Evolutionary conservation across 2,113 vertebrate genomes (phyloP).

Genomic region (Lanius ludovicianus): DNA sequence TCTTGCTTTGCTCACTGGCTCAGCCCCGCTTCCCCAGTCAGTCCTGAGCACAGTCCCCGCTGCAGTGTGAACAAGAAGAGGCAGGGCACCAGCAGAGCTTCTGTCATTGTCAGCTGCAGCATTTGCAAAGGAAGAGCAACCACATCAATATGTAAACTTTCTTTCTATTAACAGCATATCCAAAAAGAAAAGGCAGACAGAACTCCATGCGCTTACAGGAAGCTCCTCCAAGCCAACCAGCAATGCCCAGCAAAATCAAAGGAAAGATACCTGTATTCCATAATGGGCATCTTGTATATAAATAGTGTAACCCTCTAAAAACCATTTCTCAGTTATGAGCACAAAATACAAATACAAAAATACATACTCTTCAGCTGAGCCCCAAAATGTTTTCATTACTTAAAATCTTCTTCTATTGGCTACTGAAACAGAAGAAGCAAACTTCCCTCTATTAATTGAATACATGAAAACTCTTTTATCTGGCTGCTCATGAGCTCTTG

Average conservation of each 20-base stretch:
- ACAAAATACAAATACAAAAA: background rate
- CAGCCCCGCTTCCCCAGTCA: background rate
- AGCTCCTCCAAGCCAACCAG: background rate
- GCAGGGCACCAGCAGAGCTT: background rate
- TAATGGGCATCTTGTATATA: background rate
- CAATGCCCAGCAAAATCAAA: background rate
- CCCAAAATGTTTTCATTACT: background rate
- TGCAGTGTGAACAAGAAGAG: background rate
- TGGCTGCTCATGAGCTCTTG: background rate
- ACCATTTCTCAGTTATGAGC: background rate
- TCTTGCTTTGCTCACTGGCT: background rate
- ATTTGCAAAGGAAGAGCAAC: background rate
- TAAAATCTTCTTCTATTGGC: background rate
- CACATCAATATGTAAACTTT: accelerated
- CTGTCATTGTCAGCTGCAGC: background rate
- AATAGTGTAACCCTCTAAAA: background rate
- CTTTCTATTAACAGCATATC: background rate
- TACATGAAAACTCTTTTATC: background rate
- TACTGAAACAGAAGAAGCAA: background rate
- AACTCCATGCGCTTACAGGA: background rate
- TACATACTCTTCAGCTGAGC: background rate
- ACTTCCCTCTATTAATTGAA: background rate
- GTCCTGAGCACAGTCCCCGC: background rate
- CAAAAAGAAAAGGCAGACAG: background rate
- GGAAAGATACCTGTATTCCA: background rate